Evolutionary conservation across 2,113 vertebrate species (phyloP).

Genomic region (Amblyopsis rosae): DNA sequence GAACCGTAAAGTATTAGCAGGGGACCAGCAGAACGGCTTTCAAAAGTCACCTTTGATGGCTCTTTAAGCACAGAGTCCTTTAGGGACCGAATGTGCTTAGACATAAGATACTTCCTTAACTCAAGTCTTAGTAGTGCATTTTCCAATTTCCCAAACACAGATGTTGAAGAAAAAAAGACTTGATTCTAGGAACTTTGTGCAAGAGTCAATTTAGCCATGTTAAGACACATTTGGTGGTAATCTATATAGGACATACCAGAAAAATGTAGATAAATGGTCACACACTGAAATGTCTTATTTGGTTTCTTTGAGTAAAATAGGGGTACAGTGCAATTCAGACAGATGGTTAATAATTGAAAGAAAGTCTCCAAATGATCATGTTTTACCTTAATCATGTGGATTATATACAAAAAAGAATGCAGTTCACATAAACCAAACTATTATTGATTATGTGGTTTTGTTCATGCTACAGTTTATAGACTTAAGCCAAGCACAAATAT

Average conservation of each 20-base stretch:
- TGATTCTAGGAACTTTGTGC: conserved; percentile 66
- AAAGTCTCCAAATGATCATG: conserved; percentile 44
- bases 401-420: conserved; percentile 51
- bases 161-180: conserved; percentile 30
- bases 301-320: conserved; percentile 54
- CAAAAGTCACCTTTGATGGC: conserved; percentile 62
- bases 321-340: conserved; percentile 54
- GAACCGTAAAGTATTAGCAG: conserved; percentile 64
- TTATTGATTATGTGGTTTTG: conserved; percentile 37
- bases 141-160: conserved; percentile 52
- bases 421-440: conserved; percentile 38
- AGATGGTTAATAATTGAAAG: conserved; percentile 26
- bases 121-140: conserved; percentile 69
- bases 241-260: conserved; percentile 46
- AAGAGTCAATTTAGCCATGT: conserved; percentile 66
- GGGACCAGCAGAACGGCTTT: conserved; percentile 67
- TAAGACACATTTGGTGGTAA: conserved; percentile 76
- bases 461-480: conserved; percentile 63
- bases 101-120: conserved; percentile 43
- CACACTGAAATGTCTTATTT: conserved; percentile 61
- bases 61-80: conserved; percentile 62
- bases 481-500: conserved; percentile 62
- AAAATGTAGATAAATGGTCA: conserved; percentile 49
- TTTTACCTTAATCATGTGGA: conserved; percentile 29
- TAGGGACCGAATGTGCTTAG: conserved; percentile 55